Percentiles rank a stretch among this genome's conserved stretches.
Evolutionary conservation across 64 coral and sea anemone genomes (phyloP).

Genomic region (Montipora cactus): DNA sequence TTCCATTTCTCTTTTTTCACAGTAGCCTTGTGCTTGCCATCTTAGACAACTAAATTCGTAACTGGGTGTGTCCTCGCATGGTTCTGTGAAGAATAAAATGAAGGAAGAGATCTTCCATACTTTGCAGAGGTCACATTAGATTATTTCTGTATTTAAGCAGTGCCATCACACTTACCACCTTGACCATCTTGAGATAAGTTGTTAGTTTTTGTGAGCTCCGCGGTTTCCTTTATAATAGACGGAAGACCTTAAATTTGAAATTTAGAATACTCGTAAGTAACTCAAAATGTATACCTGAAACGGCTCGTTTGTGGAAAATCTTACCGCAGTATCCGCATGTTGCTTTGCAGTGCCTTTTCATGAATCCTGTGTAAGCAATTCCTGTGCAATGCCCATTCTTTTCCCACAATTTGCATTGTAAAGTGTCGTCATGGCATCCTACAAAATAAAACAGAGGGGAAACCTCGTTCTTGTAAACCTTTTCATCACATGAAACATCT

Average conservation of each 20-base stretch:
- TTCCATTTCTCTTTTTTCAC: slow-evolving; percentile 54
- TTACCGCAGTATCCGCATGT: slow-evolving; percentile 76
- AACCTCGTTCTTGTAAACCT: not conserved
- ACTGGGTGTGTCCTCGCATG: slow-evolving; percentile 32
- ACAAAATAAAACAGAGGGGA: not conserved
- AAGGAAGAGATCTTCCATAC: not conserved
- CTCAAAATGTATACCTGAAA: not conserved
- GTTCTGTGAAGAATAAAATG: slow-evolving; percentile 1
- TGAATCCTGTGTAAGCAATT: slow-evolving; percentile 56
- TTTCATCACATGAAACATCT: too few relatives aligned
- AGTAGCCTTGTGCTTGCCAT: slow-evolving; percentile 71
- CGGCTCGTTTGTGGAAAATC: not conserved
- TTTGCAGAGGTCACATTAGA: not conserved
- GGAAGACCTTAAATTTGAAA: slow-evolving; percentile 16
- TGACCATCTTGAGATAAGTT: slow-evolving; percentile 23
- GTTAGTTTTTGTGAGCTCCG: not conserved
- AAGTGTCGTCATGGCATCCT: slow-evolving; percentile 58
- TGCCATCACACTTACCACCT: not conserved
- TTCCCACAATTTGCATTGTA: slow-evolving; percentile 56
- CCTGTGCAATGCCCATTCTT: slow-evolving; percentile 46
- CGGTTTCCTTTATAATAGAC: slow-evolving; percentile 25
- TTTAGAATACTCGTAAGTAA: not conserved
- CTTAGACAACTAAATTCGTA: slow-evolving; percentile 70
- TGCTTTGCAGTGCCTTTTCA: slow-evolving; percentile 66
- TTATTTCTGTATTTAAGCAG: not conserved